phyloP scores from a whole-genome alignment of 1,140 invertebrate species.

The Yoshiicerus persimilis region DNA sequence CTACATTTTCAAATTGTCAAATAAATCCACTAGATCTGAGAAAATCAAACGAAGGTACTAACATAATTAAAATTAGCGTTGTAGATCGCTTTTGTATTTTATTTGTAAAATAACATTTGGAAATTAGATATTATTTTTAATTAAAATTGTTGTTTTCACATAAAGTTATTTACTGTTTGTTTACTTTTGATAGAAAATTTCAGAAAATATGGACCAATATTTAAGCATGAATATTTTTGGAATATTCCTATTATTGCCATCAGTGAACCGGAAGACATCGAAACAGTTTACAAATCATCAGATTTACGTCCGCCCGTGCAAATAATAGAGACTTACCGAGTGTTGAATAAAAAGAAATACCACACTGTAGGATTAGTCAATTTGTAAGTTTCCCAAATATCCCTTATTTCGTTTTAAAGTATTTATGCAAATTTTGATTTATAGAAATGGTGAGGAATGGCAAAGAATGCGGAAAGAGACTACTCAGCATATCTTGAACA shows the following conservation, averaged over 20 bases:
- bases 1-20: neutral
- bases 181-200: neutral
- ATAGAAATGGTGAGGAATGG: neutral
- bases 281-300: neutral
- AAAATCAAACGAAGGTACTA: neutral
- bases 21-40: neutral
- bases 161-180: no score
- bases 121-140: neutral
- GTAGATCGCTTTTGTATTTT: no score
- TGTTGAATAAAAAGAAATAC: neutral
- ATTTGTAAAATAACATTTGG: no score
- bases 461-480: neutral
- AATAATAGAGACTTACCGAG: neutral
- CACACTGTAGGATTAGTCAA: neutral
- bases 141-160: neutral
- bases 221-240: neutral
- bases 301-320: neutral
- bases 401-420: neutral
- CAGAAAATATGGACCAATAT: neutral
- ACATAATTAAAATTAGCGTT: no score
- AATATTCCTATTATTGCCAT: neutral
- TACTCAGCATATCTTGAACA: neutral
- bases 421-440: neutral
- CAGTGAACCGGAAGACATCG: neutral
- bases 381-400: neutral